These are phyloP conservation scores for Strigamia crassipes DNA, from an alignment of 2,888 invertebrate genomes.

Conservation along the genomic window DNA sequence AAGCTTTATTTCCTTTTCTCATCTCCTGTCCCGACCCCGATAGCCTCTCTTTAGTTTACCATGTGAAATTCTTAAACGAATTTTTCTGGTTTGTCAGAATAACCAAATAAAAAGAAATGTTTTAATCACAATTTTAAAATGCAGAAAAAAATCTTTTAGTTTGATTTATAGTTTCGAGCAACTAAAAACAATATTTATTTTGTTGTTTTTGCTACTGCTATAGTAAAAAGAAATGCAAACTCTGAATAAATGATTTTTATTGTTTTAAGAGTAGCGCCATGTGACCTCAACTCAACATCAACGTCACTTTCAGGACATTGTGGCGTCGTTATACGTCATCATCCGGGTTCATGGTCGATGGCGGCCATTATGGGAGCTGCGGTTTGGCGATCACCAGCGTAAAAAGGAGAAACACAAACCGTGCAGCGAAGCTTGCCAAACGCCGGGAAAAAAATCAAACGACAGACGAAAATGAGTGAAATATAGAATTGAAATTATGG, in stretches of 20 bases:
- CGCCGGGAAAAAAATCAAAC: slow-evolving; percentile 18
- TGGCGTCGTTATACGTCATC: slow-evolving; percentile 26
- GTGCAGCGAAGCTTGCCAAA: slow-evolving; percentile 38
- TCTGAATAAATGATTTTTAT: not conserved
- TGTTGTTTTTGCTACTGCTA: too few relatives aligned
- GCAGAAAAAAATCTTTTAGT: too few relatives aligned
- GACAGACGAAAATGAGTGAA: slow-evolving; percentile 35
- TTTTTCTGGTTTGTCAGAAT: too few relatives aligned
- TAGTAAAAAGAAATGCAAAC: not conserved
- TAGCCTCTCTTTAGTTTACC: too few relatives aligned
- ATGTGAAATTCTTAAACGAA: too few relatives aligned
- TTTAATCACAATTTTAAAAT: too few relatives aligned
- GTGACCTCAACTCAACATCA: not conserved
- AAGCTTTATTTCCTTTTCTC: too few relatives aligned
- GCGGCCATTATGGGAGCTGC: slow-evolving; percentile 40
- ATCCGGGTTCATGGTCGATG: slow-evolving; percentile 24
- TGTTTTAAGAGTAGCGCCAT: not conserved
- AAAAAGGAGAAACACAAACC: slow-evolving; percentile 36
- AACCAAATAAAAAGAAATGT: too few relatives aligned
- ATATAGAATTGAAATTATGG: slow-evolving; percentile 26
- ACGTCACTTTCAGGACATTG: slow-evolving; percentile 2
- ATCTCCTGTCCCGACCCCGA: too few relatives aligned
- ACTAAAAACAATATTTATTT: too few relatives aligned
- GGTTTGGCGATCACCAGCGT: slow-evolving; percentile 35
- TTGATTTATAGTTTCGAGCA: too few relatives aligned